A percentile compares a stretch with the other conserved stretches of the same genome.
Evolutionary conservation across 2,888 invertebrate species (phyloP).

Genomic region (Idaea aversata): DNA sequence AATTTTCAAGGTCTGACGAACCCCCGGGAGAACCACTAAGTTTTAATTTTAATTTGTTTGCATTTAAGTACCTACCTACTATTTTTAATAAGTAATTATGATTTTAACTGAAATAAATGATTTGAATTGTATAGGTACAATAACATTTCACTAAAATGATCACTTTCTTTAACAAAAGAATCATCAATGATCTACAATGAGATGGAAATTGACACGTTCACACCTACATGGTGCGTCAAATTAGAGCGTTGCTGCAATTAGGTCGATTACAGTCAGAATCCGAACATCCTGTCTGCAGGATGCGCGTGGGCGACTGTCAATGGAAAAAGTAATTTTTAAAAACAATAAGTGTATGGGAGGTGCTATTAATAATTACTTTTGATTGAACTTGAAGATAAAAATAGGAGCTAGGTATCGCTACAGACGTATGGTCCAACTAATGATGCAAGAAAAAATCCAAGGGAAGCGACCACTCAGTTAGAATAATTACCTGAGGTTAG

Average conservation of each 20-base stretch:
- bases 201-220: slow-evolving; percentile 48
- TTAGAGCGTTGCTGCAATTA: slow-evolving; percentile 65
- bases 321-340: background rate
- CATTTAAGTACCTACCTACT: too few relatives aligned
- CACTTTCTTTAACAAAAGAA: slow-evolving; percentile 46
- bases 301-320: slow-evolving; percentile 41
- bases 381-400: background rate
- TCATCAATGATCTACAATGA: slow-evolving; percentile 51
- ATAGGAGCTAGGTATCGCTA: too few relatives aligned
- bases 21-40: too few relatives aligned
- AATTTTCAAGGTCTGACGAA: too few relatives aligned
- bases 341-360: background rate
- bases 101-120: too few relatives aligned
- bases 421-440: too few relatives aligned
- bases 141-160: background rate
- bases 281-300: slow-evolving; percentile 56
- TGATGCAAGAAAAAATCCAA: too few relatives aligned
- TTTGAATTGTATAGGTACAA: background rate
- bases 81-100: too few relatives aligned
- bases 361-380: background rate
- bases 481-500: too few relatives aligned
- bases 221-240: slow-evolving; percentile 52
- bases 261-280: slow-evolving; percentile 51
- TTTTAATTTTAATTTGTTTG: too few relatives aligned
- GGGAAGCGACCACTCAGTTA: too few relatives aligned